Percentiles rank a stretch among this genome's conserved stretches.
Evolutionary conservation across 2,888 invertebrate genomes (phyloP).

Genomic region (Druceiella hillmani): DNA sequence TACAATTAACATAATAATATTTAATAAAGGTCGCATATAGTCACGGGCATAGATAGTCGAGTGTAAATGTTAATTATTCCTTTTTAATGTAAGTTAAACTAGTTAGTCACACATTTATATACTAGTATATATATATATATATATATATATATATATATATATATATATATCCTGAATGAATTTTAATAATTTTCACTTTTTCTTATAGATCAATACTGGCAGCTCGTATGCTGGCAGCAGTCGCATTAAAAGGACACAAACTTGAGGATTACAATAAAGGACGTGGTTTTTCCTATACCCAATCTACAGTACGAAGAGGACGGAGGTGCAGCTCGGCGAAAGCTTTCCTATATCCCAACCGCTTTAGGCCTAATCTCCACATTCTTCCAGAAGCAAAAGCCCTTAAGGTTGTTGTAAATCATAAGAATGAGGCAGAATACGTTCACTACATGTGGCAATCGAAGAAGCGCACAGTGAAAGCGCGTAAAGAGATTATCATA

Average conservation of each 20-base stretch:
- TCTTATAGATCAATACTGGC: too few species aligned
- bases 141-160: too few species aligned
- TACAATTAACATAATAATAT: too few species aligned
- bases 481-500: constrained; percentile 66
- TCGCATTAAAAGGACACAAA: constrained; percentile 51
- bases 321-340: constrained; percentile 68
- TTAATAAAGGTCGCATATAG: too few species aligned
- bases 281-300: constrained; percentile 58
- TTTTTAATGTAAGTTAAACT: too few species aligned
- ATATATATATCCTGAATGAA: too few species aligned
- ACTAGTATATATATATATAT: too few species aligned
- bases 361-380: constrained; percentile 56
- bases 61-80: too few species aligned
- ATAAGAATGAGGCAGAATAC: constrained; percentile 46
- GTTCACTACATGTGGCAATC: constrained; percentile 53
- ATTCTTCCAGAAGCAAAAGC: constrained; percentile 54
- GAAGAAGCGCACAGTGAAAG: constrained; percentile 36
- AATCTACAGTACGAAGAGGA: constrained; percentile 63
- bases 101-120: too few species aligned
- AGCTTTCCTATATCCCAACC: constrained; percentile 60
- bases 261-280: constrained; percentile 56
- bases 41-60: too few species aligned
- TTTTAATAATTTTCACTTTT: too few species aligned
- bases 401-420: constrained; percentile 52
- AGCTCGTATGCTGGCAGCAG: constrained; percentile 46